Evolutionary conservation across 1,140 invertebrate genomes (phyloP).

Genomic region (Micrasema minimum): DNA sequence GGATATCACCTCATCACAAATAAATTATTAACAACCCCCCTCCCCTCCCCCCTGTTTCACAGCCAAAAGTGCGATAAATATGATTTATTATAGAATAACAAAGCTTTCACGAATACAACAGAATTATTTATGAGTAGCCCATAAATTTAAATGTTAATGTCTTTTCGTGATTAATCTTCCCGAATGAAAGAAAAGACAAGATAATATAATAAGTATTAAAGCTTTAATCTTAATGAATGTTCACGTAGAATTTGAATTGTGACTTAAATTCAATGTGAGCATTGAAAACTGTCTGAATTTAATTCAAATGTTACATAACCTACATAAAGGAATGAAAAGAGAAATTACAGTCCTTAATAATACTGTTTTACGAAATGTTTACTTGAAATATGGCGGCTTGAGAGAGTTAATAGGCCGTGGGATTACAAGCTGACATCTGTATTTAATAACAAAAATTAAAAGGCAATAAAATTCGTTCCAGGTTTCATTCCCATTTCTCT

Average conservation of each 20-base stretch:
- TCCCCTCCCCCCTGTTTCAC: background rate
- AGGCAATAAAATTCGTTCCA: too few relatives aligned
- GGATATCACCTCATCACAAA: constrained; percentile 26
- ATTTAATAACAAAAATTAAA: too few relatives aligned
- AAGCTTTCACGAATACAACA: constrained; percentile 35
- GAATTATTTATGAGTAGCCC: constrained; percentile 31
- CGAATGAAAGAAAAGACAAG: constrained; percentile 24
- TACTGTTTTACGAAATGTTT: too few relatives aligned
- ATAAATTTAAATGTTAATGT: constrained; percentile 36
- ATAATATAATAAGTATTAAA: constrained; percentile 29
- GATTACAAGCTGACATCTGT: too few relatives aligned
- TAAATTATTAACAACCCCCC: constrained; percentile 27
- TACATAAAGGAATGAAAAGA: too few relatives aligned
- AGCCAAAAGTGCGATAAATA: constrained; percentile 38
- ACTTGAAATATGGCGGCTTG: too few relatives aligned
- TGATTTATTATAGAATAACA: constrained; percentile 41
- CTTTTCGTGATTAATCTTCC: constrained; percentile 28
- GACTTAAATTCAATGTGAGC: background rate
- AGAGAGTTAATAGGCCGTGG: too few relatives aligned
- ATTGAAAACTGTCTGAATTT: background rate
- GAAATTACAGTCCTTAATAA: too few relatives aligned
- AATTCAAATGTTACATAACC: background rate
- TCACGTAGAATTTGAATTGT: constrained; percentile 12
- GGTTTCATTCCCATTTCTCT: too few relatives aligned
- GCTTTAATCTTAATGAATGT: constrained; percentile 34